phyloP scores from a whole-genome alignment of 1,140 invertebrate genomes.

The Tyrophagus putrescentiae region DNA sequence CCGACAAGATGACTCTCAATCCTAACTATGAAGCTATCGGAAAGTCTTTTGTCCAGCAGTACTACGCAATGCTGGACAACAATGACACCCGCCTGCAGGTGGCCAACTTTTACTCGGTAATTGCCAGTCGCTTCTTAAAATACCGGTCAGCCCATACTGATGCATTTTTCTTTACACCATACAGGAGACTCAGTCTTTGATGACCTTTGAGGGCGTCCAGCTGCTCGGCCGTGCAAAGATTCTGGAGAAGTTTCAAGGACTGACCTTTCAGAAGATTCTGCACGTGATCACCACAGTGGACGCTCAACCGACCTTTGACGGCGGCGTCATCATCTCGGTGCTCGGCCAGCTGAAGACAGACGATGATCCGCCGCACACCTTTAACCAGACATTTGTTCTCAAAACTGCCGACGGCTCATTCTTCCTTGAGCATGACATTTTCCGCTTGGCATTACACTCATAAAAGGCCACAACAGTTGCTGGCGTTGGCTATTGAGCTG shows the following conservation, averaged over 20 bases:
- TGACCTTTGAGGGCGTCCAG: slow-evolving; percentile 87
- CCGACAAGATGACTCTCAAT: slow-evolving; percentile 44
- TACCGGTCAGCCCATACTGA: neutral
- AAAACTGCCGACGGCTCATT: slow-evolving; percentile 68
- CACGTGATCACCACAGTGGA: slow-evolving; percentile 80
- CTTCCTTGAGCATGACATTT: slow-evolving; percentile 79
- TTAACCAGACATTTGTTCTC: slow-evolving; percentile 77
- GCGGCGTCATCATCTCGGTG: slow-evolving; percentile 80
- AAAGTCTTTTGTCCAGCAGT: slow-evolving; percentile 80
- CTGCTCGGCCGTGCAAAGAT: slow-evolving; percentile 78
- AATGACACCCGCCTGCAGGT: slow-evolving; percentile 58
- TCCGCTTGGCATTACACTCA: slow-evolving; percentile 53
- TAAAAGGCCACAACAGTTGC: slow-evolving; percentile 15
- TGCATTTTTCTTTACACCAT: slow-evolving; percentile 30
- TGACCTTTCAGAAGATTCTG: slow-evolving; percentile 81
- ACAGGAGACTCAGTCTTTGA: slow-evolving; percentile 72
- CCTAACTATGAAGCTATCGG: slow-evolving; percentile 76
- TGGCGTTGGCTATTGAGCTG: too few relatives aligned
- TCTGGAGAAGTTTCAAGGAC: slow-evolving; percentile 73
- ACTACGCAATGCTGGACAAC: slow-evolving; percentile 79
- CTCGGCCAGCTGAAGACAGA: slow-evolving; percentile 83
- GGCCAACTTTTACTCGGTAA: slow-evolving; percentile 80
- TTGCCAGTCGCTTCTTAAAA: slow-evolving; percentile 33
- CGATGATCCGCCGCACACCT: slow-evolving; percentile 76
- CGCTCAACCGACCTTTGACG: slow-evolving; percentile 87